These are phyloP conservation scores for Mellilla xanthometata DNA, from an alignment of 2,888 invertebrate species.

Conservation along the genomic window DNA sequence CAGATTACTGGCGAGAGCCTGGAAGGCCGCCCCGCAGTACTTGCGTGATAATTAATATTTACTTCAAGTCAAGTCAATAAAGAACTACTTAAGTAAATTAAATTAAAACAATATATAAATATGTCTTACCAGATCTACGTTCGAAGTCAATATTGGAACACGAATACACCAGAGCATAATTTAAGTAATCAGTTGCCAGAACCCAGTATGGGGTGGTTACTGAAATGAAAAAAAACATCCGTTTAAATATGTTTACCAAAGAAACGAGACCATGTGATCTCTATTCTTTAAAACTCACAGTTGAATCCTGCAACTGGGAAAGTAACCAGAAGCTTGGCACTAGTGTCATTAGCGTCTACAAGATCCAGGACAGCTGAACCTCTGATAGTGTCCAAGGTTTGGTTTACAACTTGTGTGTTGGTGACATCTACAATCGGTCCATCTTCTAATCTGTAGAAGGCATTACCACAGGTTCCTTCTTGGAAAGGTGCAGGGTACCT, in stretches of 20 bases:
- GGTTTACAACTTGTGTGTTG: conserved; percentile 53
- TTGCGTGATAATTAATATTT: no score
- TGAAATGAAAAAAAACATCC: conserved; percentile 37
- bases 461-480: conserved; percentile 55
- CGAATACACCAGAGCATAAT: conserved; percentile 84
- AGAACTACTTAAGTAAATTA: no score
- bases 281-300: no score
- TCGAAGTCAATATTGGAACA: conserved; percentile 61
- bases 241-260: no score
- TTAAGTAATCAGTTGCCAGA: conserved; percentile 84
- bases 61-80: background rate
- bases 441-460: conserved; percentile 41
- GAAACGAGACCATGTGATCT: no score
- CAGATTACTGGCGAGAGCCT: no score
- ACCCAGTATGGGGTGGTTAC: conserved; percentile 79
- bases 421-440: conserved; percentile 35
- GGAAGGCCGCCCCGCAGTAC: no score
- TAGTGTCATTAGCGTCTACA: conserved; percentile 70
- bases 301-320: conserved; percentile 75
- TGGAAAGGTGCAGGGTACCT: conserved; percentile 52
- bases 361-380: conserved; percentile 43
- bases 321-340: conserved; percentile 83
- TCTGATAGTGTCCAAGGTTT: conserved; percentile 44
- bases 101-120: no score
- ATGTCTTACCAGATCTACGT: conserved; percentile 48